Conservation (phyloP, 2,888 invertebrate genomes). For the Pristionchus arcanus region DNA sequence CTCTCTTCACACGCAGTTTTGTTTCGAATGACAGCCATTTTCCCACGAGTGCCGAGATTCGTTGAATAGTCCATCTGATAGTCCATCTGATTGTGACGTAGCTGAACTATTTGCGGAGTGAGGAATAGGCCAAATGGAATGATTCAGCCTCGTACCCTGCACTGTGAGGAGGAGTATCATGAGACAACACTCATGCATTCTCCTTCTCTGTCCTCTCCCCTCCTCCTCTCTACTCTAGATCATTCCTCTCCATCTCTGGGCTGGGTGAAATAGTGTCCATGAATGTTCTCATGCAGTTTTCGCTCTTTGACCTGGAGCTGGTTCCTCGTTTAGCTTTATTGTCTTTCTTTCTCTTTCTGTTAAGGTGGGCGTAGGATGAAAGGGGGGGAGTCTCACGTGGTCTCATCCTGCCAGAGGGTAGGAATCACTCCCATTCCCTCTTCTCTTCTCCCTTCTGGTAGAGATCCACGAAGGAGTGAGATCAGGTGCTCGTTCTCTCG, state of each 20-base stretch:
- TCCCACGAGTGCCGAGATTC: slow-evolving; percentile 3
- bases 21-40: background rate
- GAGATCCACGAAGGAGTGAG: background rate
- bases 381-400: slow-evolving; percentile 2
- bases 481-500: background rate
- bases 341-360: background rate
- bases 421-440: slow-evolving; percentile 2
- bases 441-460: background rate
- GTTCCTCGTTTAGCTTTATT: background rate
- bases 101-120: background rate
- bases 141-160: background rate
- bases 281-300: slow-evolving; percentile 39
- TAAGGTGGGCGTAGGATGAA: background rate
- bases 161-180: background rate
- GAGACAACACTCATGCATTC: background rate
- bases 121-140: background rate
- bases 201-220: slow-evolving; percentile 9
- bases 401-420: background rate
- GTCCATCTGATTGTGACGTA: background rate
- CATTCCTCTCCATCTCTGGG: slow-evolving; percentile 5
- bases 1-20: slow-evolving; percentile 18
- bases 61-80: background rate
- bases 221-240: background rate
- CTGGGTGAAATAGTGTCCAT: background rate
- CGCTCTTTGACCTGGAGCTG: slow-evolving; percentile 34